A percentile compares a stretch with the other conserved stretches of the same genome.
phyloP scores from a whole-genome alignment of 2,888 invertebrate genomes.

The Stenoptilia bipunctidactyla region DNA sequence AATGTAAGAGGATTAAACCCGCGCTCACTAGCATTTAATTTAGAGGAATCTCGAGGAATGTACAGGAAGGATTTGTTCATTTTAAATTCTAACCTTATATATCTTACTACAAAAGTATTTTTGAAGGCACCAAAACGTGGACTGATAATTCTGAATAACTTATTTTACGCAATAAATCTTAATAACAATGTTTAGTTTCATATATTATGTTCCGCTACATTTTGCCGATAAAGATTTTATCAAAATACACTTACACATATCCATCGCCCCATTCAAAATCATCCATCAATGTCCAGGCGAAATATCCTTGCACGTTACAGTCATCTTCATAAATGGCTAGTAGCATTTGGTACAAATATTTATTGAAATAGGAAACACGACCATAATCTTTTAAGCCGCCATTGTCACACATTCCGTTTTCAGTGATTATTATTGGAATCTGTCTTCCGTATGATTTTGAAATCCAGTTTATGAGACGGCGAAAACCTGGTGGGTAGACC shows the following conservation, averaged over 20 bases:
- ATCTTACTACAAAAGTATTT: too few relatives aligned
- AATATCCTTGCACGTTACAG: slow-evolving; percentile 62
- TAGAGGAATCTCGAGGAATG: too few relatives aligned
- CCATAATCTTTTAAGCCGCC: slow-evolving; percentile 44
- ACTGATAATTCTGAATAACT: too few relatives aligned
- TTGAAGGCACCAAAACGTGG: too few relatives aligned
- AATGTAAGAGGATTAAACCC: too few relatives aligned
- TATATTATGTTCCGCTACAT: too few relatives aligned
- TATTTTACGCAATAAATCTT: too few relatives aligned
- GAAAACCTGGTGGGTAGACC: slow-evolving; percentile 75
- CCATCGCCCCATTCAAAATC: slow-evolving; percentile 73
- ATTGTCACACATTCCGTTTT: slow-evolving; percentile 70
- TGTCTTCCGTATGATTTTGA: slow-evolving; percentile 69
- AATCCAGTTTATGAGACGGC: slow-evolving; percentile 74
- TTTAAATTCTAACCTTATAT: too few relatives aligned
- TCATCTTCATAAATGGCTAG: slow-evolving; percentile 47
- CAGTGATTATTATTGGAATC: slow-evolving; percentile 66
- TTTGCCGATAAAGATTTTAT: too few relatives aligned
- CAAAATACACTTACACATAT: slow-evolving; percentile 39
- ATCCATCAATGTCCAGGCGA: slow-evolving; percentile 74
- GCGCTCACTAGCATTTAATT: too few relatives aligned
- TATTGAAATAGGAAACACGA: slow-evolving; percentile 67
- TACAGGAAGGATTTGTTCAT: too few relatives aligned
- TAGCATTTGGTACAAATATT: slow-evolving; percentile 47
- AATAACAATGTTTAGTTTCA: too few relatives aligned